Evolutionary conservation across 2,888 invertebrate species (phyloP), one percentile per base, ranked within the genome.

Genomic region (Coenonympha glycerion): DNA sequence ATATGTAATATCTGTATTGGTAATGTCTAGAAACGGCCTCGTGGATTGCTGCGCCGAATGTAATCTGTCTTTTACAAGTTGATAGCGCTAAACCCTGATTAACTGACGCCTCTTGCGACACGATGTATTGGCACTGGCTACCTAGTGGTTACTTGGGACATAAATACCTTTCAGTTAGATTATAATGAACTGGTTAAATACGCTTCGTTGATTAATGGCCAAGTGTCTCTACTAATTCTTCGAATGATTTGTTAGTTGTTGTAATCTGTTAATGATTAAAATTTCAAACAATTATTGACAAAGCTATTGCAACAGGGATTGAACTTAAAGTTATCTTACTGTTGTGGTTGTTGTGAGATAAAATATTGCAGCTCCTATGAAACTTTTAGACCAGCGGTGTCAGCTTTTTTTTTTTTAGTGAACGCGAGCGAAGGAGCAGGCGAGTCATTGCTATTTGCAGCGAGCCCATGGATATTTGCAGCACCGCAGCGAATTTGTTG

Each of bases 1-100:
- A 49, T 49, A 52, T 51, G 49, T 51, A 53, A 56, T 52, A 53
- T 52, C 52, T 54, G 49, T 45, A 53, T 57, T 58, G 53, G 49
- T 46, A 52, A 56, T 52, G 52, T 55, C 53, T 51, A 19, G 1
- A 9, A 47, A 30, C 47, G 52, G 52, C 58, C 58, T 58, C 57
- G 57, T 39, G 49, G 56, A 55, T 57, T 55, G 56, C 33, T 51
- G 53, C 39, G 30, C 39, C 52, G 50, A 57, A 49, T 55, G 56
- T 55, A 47, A 57, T 57, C 48, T 56, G 56, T 59, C 59, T 55
- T 44, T 53, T 47, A 37, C 44, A 8, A 44, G 41, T 47, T 51
- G 50, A 46, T 50, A 45, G 55, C 39, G 41, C 39, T 44, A 52
- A 56, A 47, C 44, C 40, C 47, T 37, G 44, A 50, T 50, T 47